A percentile compares a stretch with the other conserved stretches of the same genome.
Evolutionary conservation across 2,888 invertebrate species (phyloP).

Genomic region (Merodon equestris): DNA sequence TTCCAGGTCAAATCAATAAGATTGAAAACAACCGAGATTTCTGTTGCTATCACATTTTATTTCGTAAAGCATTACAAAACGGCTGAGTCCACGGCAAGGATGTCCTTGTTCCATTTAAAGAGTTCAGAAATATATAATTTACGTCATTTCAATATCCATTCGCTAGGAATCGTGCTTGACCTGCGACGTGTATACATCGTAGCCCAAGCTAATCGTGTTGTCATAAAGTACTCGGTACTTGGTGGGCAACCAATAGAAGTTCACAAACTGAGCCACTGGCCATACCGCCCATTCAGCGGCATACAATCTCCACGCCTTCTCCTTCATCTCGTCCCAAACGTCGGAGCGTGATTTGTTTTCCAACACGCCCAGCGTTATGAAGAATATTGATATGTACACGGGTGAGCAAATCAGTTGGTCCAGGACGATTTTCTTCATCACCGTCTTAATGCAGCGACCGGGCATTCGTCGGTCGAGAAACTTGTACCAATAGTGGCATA

Average conservation of each 20-base stretch:
- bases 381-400: conserved; percentile 87
- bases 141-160: not conserved
- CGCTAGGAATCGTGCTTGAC: conserved; percentile 82
- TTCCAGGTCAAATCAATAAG: too few relatives aligned
- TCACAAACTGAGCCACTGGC: conserved; percentile 96
- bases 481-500: conserved; percentile 93
- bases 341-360: conserved; percentile 83
- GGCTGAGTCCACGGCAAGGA: too few relatives aligned
- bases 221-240: conserved; percentile 92
- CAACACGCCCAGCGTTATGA: conserved; percentile 86
- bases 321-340: conserved; percentile 84
- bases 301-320: conserved; percentile 89
- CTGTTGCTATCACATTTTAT: too few relatives aligned
- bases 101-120: too few relatives aligned
- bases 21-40: too few relatives aligned
- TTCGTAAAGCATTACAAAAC: too few relatives aligned
- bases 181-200: conserved; percentile 91
- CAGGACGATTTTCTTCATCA: conserved; percentile 87
- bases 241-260: conserved; percentile 92
- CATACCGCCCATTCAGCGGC: conserved; percentile 94
- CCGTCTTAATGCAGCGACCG: conserved; percentile 83
- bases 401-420: conserved; percentile 94
- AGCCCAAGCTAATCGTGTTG: conserved; percentile 90
- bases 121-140: conserved; percentile 27
- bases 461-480: conserved; percentile 86